These are phyloP conservation scores for Pterocles orientalis DNA, from an alignment of 2,113 vertebrate species.

Conservation along the genomic window DNA sequence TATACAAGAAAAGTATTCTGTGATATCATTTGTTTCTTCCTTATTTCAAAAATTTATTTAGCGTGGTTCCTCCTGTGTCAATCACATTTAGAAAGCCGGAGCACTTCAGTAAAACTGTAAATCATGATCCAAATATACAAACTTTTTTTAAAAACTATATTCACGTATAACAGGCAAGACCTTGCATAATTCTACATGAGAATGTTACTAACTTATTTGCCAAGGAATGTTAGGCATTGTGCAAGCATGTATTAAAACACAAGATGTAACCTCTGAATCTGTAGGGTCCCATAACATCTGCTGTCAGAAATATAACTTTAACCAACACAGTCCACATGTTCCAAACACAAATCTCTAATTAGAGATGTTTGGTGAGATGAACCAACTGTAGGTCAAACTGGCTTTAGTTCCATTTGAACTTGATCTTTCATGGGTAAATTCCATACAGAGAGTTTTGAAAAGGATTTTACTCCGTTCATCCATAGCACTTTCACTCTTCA, in stretches of 20 bases:
- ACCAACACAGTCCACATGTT: neutral
- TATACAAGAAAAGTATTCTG: neutral
- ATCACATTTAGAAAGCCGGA: neutral
- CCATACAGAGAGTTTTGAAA: neutral
- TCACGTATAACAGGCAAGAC: neutral
- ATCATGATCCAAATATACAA: neutral
- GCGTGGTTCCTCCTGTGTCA: neutral
- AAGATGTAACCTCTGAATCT: neutral
- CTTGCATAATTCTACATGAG: slow-evolving; percentile 35
- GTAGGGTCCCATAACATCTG: neutral
- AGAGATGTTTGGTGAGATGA: neutral
- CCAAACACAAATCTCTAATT: neutral
- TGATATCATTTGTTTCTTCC: neutral
- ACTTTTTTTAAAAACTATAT: neutral
- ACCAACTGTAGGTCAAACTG: neutral
- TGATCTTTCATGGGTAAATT: neutral
- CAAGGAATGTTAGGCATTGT: slow-evolving; percentile 28
- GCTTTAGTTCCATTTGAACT: neutral
- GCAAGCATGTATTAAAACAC: slow-evolving; percentile 1
- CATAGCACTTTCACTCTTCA: neutral
- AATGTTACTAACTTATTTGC: slow-evolving; percentile 8
- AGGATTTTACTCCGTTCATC: neutral
- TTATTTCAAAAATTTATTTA: neutral
- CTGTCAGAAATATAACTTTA: slow-evolving; percentile 9
- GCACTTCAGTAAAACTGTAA: neutral